phyloP scores from a whole-genome alignment of 1,140 invertebrate species.

The Brachionus rotundiformis region DNA sequence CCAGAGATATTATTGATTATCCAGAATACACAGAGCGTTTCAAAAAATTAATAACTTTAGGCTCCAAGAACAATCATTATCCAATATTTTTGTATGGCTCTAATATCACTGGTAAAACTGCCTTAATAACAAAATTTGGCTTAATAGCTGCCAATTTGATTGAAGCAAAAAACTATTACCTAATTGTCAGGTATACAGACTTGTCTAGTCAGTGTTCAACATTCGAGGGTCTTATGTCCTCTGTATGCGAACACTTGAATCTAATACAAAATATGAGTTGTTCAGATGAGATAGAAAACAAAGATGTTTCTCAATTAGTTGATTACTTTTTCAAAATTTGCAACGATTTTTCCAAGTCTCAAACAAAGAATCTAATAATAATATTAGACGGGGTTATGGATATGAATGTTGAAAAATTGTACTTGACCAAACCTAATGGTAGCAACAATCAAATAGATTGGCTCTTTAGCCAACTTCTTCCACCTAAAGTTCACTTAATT shows the following conservation, averaged over 20 bases:
- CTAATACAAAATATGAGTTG: neutral
- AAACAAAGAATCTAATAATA: neutral
- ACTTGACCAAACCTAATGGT: neutral
- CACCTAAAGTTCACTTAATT: slow-evolving; percentile 39
- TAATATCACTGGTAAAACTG: slow-evolving; percentile 27
- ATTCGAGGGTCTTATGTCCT: slow-evolving; percentile 37
- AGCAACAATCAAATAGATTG: slow-evolving; percentile 47
- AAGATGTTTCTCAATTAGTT: slow-evolving; percentile 16
- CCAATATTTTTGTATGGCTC: slow-evolving; percentile 48
- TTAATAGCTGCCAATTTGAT: neutral
- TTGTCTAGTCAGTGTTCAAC: slow-evolving; percentile 46
- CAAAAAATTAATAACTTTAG: slow-evolving; percentile 14
- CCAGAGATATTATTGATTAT: slow-evolving; percentile 20
- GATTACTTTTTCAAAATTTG: slow-evolving; percentile 37
- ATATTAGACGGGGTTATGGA: slow-evolving; percentile 6
- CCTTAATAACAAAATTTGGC: neutral
- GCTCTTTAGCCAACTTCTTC: slow-evolving; percentile 24
- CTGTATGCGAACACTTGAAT: slow-evolving; percentile 20
- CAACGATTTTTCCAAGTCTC: neutral
- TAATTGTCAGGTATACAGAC: slow-evolving; percentile 24
- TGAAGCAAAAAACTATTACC: slow-evolving; percentile 1
- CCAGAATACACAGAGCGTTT: slow-evolving; percentile 20
- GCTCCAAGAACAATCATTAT: slow-evolving; percentile 16
- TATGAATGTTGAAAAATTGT: neutral
- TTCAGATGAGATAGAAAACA: slow-evolving; percentile 28